Evolutionary conservation across 2,888 invertebrate species (phyloP).

Genomic region (Nomada fucata): DNA sequence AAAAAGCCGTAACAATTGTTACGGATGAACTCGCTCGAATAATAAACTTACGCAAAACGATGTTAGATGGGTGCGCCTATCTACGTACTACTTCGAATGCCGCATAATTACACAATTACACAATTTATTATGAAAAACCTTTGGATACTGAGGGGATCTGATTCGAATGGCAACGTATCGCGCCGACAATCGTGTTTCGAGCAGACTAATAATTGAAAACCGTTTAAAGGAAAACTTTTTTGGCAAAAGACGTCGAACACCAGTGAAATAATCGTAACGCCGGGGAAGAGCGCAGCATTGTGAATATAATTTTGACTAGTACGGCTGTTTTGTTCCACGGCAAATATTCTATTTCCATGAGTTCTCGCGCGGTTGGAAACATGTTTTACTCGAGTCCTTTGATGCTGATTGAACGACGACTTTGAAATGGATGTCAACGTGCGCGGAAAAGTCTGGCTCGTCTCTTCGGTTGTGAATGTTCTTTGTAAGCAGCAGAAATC

Average conservation of each 20-base stretch:
- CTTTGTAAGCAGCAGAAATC: constrained; percentile 59
- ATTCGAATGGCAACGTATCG: too few relatives aligned
- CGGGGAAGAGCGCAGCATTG: neutral
- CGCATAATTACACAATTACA: too few relatives aligned
- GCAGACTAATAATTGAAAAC: too few relatives aligned
- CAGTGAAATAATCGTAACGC: neutral
- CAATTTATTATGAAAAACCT: too few relatives aligned
- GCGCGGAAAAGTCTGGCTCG: constrained; percentile 42
- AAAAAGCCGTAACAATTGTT: too few relatives aligned
- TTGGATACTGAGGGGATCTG: too few relatives aligned
- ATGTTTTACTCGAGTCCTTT: constrained; percentile 39
- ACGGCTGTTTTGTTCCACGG: constrained; percentile 8
- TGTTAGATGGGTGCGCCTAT: too few relatives aligned
- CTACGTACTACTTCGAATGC: too few relatives aligned
- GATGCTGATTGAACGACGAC: constrained; percentile 21
- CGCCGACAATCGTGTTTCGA: too few relatives aligned
- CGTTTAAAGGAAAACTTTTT: neutral
- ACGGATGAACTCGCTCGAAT: too few relatives aligned
- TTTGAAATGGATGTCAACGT: constrained; percentile 45
- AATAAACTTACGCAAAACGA: too few relatives aligned
- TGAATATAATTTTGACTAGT: neutral
- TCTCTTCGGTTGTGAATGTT: constrained; percentile 54
- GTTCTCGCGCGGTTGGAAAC: constrained; percentile 5
- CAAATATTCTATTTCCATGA: constrained; percentile 36
- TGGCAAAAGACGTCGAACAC: neutral